Conservation (phyloP, 2,888 invertebrate genomes). For the Argyresthia goedartella region DNA sequence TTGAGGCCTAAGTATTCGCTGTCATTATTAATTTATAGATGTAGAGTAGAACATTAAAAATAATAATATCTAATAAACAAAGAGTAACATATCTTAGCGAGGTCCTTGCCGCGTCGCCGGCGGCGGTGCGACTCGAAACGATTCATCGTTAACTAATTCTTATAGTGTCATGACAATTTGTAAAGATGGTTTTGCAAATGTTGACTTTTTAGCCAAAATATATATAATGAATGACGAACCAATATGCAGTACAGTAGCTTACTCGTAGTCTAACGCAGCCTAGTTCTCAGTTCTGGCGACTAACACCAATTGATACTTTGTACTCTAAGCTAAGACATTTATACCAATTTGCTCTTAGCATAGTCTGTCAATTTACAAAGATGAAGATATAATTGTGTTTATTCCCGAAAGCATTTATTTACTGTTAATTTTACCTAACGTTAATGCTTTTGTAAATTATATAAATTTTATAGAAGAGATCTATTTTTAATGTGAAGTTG, state of each 20-base stretch:
- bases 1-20: too few species aligned
- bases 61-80: too few species aligned
- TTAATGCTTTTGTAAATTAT: slow-evolving; percentile 66
- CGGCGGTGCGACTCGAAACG: slow-evolving; percentile 30
- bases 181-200: slow-evolving; percentile 66
- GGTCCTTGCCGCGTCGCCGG: slow-evolving; percentile 30
- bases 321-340: slow-evolving; percentile 66
- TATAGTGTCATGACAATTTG: slow-evolving; percentile 68
- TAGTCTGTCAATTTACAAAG: slow-evolving; percentile 65
- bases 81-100: slow-evolving; percentile 56
- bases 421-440: slow-evolving; percentile 56
- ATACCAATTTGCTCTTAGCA: slow-evolving; percentile 63
- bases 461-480: slow-evolving; percentile 70
- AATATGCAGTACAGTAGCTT: slow-evolving; percentile 70
- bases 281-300: slow-evolving; percentile 64
- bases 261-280: slow-evolving; percentile 64
- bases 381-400: slow-evolving; percentile 50
- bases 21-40: background rate
- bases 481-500: slow-evolving; percentile 70
- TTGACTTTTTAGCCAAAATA: slow-evolving; percentile 70
- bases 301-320: slow-evolving; percentile 66
- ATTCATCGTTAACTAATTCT: slow-evolving; percentile 65
- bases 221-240: slow-evolving; percentile 68
- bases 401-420: slow-evolving; percentile 64
- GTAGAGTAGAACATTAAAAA: slow-evolving; percentile 11